phyloP scores from a whole-genome alignment of 2,888 invertebrate species.

The Volucella bombylans region DNA sequence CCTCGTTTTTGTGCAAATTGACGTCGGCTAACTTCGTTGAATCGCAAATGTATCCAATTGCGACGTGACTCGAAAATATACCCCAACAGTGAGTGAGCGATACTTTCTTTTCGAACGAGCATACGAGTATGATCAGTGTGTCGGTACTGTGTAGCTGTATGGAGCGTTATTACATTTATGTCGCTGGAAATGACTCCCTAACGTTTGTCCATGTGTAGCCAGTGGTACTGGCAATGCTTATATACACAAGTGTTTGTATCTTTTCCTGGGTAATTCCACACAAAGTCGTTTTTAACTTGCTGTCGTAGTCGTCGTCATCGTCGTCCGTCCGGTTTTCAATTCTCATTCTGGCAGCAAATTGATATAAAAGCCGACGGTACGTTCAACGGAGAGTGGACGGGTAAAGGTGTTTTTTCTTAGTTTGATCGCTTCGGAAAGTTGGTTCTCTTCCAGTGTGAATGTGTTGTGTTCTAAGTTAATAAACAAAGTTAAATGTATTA shows the following conservation, averaged over 20 bases:
- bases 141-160: neutral
- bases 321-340: slow-evolving; percentile 38
- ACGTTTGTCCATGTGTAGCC: slow-evolving; percentile 24
- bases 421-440: slow-evolving; percentile 24
- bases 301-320: slow-evolving; percentile 24
- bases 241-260: neutral
- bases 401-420: slow-evolving; percentile 49
- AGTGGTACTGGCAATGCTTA: no score
- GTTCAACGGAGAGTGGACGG: slow-evolving; percentile 13
- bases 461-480: slow-evolving; percentile 26
- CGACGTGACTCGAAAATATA: slow-evolving; percentile 32
- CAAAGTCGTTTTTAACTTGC: slow-evolving; percentile 8
- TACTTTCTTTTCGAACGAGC: slow-evolving; percentile 34
- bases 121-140: slow-evolving; percentile 24
- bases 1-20: neutral
- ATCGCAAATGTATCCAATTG: slow-evolving; percentile 7
- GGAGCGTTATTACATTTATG: neutral
- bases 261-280: slow-evolving; percentile 23
- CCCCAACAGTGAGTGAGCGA: neutral
- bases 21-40: neutral
- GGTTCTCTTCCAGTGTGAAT: slow-evolving; percentile 3
- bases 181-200: slow-evolving; percentile 6
- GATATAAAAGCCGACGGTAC: slow-evolving; percentile 10
- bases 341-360: slow-evolving; percentile 40
- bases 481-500: slow-evolving; percentile 27